Conservation (phyloP, 2,113 vertebrate species). For the Rallus limicola region DNA sequence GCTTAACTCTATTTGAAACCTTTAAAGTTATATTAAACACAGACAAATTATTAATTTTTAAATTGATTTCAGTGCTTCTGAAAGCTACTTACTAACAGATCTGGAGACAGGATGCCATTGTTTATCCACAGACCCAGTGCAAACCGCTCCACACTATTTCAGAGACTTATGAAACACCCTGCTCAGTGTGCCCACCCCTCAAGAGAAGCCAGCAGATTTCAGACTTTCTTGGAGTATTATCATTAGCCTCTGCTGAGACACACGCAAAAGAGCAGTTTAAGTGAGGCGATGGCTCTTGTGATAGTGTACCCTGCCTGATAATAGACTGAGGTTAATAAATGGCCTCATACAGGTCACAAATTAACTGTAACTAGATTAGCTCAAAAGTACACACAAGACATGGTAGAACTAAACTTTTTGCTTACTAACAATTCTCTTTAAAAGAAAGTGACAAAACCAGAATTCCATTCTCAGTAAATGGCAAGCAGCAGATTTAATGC, state of each 20-base stretch:
- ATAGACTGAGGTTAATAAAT: background rate
- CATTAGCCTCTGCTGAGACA: background rate
- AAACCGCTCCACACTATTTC: background rate
- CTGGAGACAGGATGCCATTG: constrained; percentile 46
- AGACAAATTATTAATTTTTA: background rate
- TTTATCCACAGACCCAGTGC: background rate
- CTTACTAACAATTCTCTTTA: background rate
- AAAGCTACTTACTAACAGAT: constrained; percentile 23
- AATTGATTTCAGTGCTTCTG: background rate
- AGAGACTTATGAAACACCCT: background rate
- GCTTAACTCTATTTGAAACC: background rate
- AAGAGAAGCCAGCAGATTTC: background rate
- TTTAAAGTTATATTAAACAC: constrained; percentile 6
- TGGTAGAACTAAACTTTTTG: background rate
- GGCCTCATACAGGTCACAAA: background rate
- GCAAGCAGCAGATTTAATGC: background rate
- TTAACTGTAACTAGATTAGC: background rate
- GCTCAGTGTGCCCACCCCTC: background rate
- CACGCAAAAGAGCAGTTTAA: background rate
- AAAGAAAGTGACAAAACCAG: background rate
- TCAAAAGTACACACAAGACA: background rate
- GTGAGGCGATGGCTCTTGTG: background rate
- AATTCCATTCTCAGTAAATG: background rate
- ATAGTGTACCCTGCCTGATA: background rate
- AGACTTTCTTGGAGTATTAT: background rate